phyloP scores from a whole-genome alignment of 2,113 vertebrate species.

The Morone saxatilis region DNA sequence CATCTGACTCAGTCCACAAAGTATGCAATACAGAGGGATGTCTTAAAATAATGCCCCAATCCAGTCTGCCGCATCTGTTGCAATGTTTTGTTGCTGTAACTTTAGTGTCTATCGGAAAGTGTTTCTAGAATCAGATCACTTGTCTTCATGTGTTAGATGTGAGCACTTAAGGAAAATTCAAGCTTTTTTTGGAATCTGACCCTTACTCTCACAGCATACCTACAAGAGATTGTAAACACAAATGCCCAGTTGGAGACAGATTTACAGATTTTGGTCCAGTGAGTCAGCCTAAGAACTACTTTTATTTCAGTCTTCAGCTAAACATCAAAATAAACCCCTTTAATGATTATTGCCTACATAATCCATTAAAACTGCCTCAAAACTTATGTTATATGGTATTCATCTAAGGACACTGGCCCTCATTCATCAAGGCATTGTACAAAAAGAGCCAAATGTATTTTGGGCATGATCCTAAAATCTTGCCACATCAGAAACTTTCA shows the following conservation, averaged over 20 bases:
- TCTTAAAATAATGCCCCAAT: not conserved
- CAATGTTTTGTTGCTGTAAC: not conserved
- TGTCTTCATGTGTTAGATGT: not conserved
- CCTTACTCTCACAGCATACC: not conserved
- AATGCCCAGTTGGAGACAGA: not conserved
- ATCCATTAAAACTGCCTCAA: not conserved
- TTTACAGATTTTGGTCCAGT: not conserved
- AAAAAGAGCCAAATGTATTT: not conserved
- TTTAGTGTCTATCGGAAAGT: not conserved
- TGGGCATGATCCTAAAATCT: not conserved
- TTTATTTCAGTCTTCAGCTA: not conserved
- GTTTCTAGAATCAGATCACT: not conserved
- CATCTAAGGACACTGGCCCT: not conserved
- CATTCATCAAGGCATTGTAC: not conserved
- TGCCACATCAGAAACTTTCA: not conserved
- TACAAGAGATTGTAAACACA: not conserved
- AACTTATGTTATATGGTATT: not conserved
- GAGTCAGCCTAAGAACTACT: not conserved
- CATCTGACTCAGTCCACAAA: conserved; percentile 38
- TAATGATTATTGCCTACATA: not conserved
- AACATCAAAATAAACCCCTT: not conserved
- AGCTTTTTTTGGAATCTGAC: not conserved
- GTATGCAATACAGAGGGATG: not conserved
- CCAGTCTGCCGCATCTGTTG: not conserved
- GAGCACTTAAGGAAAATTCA: not conserved